These are phyloP conservation scores for Mesocricetus auratus DNA, from an alignment of 2,113 vertebrate species.

Conservation along the genomic window DNA sequence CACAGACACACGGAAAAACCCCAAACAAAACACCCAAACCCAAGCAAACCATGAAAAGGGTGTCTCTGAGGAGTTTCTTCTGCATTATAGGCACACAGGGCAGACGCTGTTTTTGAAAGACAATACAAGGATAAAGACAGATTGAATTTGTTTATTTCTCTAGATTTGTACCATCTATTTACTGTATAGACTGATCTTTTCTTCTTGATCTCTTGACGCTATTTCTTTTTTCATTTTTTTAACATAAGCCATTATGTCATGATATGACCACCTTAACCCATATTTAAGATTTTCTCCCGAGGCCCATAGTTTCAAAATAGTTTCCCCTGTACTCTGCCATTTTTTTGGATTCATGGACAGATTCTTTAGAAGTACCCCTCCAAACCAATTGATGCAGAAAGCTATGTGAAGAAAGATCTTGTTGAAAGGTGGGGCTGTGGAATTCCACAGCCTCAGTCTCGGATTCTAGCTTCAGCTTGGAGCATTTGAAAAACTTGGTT, in stretches of 20 bases:
- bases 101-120: constrained; percentile 41
- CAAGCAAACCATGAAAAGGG: neutral
- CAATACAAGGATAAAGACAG: neutral
- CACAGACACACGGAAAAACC: neutral
- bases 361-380: neutral
- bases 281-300: constrained; percentile 20
- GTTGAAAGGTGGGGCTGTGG: neutral
- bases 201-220: neutral
- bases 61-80: neutral
- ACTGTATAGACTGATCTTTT: neutral
- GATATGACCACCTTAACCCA: neutral
- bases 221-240: constrained; percentile 31
- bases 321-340: neutral
- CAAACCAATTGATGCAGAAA: neutral
- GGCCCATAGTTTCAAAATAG: neutral
- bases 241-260: neutral
- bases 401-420: neutral
- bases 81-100: neutral
- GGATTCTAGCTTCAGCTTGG: neutral
- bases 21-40: neutral
- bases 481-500: neutral
- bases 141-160: constrained; percentile 42
- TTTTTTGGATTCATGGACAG: neutral
- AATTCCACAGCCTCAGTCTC: neutral
- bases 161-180: neutral